Evolutionary conservation across 1,140 invertebrate species (phyloP).

Genomic region (Zeugodacus cucurbitae): DNA sequence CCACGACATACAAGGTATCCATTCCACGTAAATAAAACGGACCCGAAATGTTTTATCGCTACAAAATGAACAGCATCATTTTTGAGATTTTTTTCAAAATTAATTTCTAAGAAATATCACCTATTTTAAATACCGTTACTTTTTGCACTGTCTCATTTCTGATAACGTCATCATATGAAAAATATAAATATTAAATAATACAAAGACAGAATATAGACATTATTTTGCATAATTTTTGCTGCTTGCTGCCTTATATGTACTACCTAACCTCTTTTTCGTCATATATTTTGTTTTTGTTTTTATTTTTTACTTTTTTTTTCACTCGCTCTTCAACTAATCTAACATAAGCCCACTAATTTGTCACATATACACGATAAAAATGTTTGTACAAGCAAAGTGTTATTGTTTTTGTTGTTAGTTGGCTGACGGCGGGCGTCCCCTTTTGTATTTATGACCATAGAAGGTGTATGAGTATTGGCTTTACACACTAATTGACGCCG

Average conservation of each 20-base stretch:
- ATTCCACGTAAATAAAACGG: too few species aligned
- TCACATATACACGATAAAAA: background rate
- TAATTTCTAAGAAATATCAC: too few species aligned
- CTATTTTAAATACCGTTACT: too few species aligned
- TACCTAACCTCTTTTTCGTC: background rate
- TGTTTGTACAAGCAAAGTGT: background rate
- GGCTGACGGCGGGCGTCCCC: background rate
- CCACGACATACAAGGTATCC: too few species aligned
- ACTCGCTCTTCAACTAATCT: background rate
- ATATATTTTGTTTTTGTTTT: background rate
- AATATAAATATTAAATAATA: too few species aligned
- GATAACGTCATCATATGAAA: too few species aligned
- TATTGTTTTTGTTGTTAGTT: background rate
- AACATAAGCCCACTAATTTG: background rate
- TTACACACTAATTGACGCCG: constrained; percentile 19
- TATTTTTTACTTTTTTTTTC: background rate
- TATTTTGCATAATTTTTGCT: too few species aligned
- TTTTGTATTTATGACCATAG: background rate
- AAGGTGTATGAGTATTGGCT: background rate
- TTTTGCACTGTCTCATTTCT: too few species aligned
- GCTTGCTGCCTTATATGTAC: background rate
- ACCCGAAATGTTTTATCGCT: too few species aligned
- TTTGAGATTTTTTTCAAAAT: too few species aligned
- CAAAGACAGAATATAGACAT: too few species aligned
- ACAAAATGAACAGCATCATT: too few species aligned